Evolutionary conservation across 2,888 invertebrate species (phyloP), one percentile per base, ranked within the genome.

Genomic region (Watsonalla binaria): DNA sequence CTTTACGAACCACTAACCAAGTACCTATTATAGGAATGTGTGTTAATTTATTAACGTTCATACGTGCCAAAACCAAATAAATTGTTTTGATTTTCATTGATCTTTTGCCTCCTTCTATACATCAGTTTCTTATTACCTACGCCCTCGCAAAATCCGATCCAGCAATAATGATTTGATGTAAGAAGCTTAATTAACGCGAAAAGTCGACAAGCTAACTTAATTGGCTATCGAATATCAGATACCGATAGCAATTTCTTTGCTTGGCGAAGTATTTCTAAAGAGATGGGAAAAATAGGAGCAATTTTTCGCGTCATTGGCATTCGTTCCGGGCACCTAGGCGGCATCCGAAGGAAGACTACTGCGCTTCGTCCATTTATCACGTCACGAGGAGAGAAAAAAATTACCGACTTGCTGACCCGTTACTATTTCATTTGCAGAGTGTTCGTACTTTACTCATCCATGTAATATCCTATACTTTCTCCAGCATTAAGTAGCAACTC

Each of bases 371-470:
- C 85, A 86, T 88, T 87, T 86, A 87, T 87, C 88, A 86, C 82
- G 80, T 71, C 81, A 76, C 73, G 80, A 74, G 76, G 79, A 69
- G 78, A 72, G 78, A 78, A 82, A 82, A 82, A 80, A 82, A 83
- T 82, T 82, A 76, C 80, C 63, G 65, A 72, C 70, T 76, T 76
- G 81, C 80, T 86, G 85, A 86, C 83, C 86, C 84, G 86, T 78
- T 80, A 74, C 81, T 82, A 85, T 86, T 83, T 84, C 82, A 86
- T 87, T 86, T 85, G 80, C 83, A 74, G 72, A 78, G 77, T 74
- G 74, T 81, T 80, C 76, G 75, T 70, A 74, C 77, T 83, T 80
- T 84, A 82, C 81, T 84, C 78, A 76, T 74, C 78, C 78, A 74
- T 80, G 75, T 78, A 80, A 81, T 79, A 24, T 24, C 24, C 24